Evolutionary conservation across 2,797 vertebrate species (phyloP), one percentile per base, ranked within the genome.

Genomic region (Luscinia megarhynchos): DNA sequence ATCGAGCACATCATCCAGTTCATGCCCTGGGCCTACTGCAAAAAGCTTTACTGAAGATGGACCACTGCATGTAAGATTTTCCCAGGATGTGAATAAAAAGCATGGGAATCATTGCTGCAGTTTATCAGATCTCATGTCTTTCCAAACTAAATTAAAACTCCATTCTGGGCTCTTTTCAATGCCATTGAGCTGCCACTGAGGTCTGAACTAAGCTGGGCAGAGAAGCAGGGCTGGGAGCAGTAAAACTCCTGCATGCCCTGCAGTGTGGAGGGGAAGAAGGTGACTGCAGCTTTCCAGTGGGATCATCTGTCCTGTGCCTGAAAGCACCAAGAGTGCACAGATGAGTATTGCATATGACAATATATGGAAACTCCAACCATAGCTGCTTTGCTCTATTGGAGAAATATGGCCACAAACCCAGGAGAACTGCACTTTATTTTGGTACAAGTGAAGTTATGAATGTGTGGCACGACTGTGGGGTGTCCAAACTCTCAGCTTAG

Each of bases 151-250:
- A 61, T 61, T 16, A 18, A 82, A 74, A 5, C 26, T 50, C 50
- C 6, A 1, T 40, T 21, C 50, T 85, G 72, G 22, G 26, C 21
- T 59, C 36, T 70, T 89, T 62, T 48, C 0, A 0, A 7, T n/a
- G 34, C 29, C 23, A 3, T 59, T 15, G 1, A 34, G 34, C 24
- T 93, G 38, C 38, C 11, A 2, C n/a, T 32, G 43, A 20, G 43
- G 59, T 29, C 11, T 32, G 5, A 9, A 3, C 11, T 46, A 48
- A 68, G 14, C 40, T 34, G 58, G 32, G 40, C 34, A 55, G 58
- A 58, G 34, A 20, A 50, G 24, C 24, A 29, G 24, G 30, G 16
- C 54, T 86, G 77, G 74, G 38, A 78, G 58, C 58, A 75, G 24
- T 1, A 38, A 90, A 38, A 9, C 20, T 48, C 45, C 57, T 70